Evolutionary conservation across 2,113 vertebrate species (phyloP).

Genomic region (Myxocyprinus asiaticus): DNA sequence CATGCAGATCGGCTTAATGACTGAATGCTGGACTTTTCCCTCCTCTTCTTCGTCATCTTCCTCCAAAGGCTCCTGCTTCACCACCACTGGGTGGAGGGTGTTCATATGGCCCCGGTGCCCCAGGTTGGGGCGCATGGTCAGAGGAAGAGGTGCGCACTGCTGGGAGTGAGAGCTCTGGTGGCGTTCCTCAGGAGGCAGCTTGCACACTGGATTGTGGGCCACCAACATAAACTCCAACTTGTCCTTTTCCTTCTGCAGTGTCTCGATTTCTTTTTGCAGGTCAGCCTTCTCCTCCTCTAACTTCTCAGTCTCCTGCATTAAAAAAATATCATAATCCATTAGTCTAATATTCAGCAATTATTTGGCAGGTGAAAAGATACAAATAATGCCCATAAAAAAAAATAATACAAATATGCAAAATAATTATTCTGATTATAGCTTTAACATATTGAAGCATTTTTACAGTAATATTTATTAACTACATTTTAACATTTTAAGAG

Average conservation of each 20-base stretch:
- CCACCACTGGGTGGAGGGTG: slow-evolving; percentile 77
- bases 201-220: slow-evolving; percentile 94
- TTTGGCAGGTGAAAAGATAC: too few species aligned
- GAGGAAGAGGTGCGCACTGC: slow-evolving; percentile 74
- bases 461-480: too few species aligned
- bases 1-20: slow-evolving; percentile 97
- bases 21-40: slow-evolving; percentile 87
- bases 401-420: too few species aligned
- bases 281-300: slow-evolving; percentile 96
- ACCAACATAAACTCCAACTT: slow-evolving; percentile 99
- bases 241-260: slow-evolving; percentile 96
- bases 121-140: slow-evolving; percentile 77
- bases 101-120: slow-evolving; percentile 45
- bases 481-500: too few species aligned
- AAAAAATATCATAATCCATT: not conserved
- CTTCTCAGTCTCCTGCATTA: slow-evolving; percentile 91
- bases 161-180: slow-evolving; percentile 63
- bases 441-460: too few species aligned
- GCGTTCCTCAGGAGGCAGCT: slow-evolving; percentile 87
- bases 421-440: too few species aligned
- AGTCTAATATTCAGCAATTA: too few species aligned
- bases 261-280: slow-evolving; percentile 95
- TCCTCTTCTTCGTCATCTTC: slow-evolving; percentile 73
- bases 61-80: slow-evolving; percentile 93
- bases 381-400: too few species aligned